phyloP scores from a whole-genome alignment of 23 tunicate species.

The Clavelina lepadiformis region DNA sequence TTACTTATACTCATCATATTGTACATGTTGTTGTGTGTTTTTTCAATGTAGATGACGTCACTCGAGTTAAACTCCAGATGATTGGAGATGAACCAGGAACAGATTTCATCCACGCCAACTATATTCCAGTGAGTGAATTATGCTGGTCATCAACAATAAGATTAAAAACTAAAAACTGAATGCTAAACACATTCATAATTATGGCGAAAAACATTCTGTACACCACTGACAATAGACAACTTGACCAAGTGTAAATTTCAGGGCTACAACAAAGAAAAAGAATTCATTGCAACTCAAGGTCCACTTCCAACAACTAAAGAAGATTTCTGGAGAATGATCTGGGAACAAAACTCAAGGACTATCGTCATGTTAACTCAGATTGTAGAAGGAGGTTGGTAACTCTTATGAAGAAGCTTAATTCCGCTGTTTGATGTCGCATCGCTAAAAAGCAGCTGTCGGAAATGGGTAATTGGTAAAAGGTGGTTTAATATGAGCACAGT shows the following conservation, averaged over 20 bases:
- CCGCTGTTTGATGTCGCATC: too few relatives aligned
- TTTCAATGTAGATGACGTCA: constrained; percentile 43
- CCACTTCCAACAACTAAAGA: constrained; percentile 90
- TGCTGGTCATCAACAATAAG: too few relatives aligned
- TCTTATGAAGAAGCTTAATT: too few relatives aligned
- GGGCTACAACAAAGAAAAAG: constrained; percentile 62
- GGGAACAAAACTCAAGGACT: constrained; percentile 83
- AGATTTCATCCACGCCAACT: constrained; percentile 96
- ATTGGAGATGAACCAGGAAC: constrained; percentile 69
- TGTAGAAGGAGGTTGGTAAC: constrained; percentile 83
- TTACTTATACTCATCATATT: background rate
- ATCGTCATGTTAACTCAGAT: constrained; percentile 83
- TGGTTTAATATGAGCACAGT: background rate
- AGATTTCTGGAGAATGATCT: constrained; percentile 93
- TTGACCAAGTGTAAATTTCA: too few relatives aligned
- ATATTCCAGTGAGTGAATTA: constrained; percentile 84
- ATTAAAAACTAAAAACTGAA: too few relatives aligned
- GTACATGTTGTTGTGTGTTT: background rate
- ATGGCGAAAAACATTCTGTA: too few relatives aligned
- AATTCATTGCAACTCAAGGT: constrained; percentile 92
- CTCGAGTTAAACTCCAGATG: constrained; percentile 60
- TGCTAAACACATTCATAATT: too few relatives aligned
- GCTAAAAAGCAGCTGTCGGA: too few relatives aligned
- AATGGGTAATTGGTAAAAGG: too few relatives aligned
- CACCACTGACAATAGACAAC: too few relatives aligned